These are phyloP conservation scores for Enteromius treurensis DNA, from an alignment of 2,797 vertebrate species.

Conservation along the genomic window DNA sequence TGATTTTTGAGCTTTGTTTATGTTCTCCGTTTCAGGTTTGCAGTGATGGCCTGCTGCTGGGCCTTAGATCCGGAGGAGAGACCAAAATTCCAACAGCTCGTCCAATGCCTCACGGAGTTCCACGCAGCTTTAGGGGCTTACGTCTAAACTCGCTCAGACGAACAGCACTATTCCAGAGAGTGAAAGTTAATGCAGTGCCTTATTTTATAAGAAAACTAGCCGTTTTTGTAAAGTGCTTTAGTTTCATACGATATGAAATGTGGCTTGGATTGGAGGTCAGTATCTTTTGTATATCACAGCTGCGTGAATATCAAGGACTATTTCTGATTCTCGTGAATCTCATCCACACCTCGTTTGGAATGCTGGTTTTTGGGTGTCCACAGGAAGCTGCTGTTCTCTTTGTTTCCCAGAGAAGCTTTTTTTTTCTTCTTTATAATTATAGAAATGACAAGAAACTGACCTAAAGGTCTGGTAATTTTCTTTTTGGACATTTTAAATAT, in stretches of 20 bases:
- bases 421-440: conserved; percentile 50
- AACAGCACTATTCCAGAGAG: conserved; percentile 70
- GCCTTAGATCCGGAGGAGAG: conserved; percentile 96
- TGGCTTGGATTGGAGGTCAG: conserved; percentile 19
- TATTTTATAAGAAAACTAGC: conserved; percentile 70
- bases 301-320: conserved; percentile 14
- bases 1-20: background rate
- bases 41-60: conserved; percentile 99
- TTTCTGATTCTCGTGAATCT: conserved; percentile 23
- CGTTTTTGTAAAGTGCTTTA: conserved; percentile 51
- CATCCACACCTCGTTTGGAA: conserved; percentile 25
- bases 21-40: conserved; percentile 82
- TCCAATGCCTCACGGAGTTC: conserved; percentile 98
- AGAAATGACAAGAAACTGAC: background rate
- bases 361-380: conserved; percentile 31
- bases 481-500: conserved; percentile 48
- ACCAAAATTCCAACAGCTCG: conserved; percentile 98
- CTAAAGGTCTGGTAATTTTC: background rate
- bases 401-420: conserved; percentile 30
- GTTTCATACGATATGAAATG: conserved; percentile 3
- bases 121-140: conserved; percentile 96
- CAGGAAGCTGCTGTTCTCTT: conserved; percentile 50
- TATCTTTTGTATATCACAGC: conserved; percentile 22
- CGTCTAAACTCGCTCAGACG: conserved; percentile 78
- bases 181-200: conserved; percentile 81